Evolutionary conservation across 2,113 vertebrate species (phyloP).

Genomic region (Strix aluco): DNA sequence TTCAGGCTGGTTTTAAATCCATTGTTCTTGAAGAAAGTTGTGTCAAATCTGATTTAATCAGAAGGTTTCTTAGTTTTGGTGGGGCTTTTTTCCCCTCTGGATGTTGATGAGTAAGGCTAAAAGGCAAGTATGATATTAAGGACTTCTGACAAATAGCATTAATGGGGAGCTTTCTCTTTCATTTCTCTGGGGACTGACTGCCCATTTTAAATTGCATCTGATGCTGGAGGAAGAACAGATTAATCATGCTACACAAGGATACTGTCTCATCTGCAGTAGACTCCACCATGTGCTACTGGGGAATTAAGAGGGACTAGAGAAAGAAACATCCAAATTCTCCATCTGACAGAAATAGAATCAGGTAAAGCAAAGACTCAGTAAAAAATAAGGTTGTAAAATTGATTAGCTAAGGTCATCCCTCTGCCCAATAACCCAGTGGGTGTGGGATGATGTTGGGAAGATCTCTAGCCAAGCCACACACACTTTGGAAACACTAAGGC

Average conservation of each 20-base stretch:
- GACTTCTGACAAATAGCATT: background rate
- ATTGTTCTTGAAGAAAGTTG: background rate
- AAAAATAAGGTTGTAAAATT: background rate
- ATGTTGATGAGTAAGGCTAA: background rate
- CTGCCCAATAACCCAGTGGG: background rate
- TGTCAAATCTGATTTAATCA: slow-evolving; percentile 2
- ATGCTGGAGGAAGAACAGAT: background rate
- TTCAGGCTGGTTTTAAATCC: background rate
- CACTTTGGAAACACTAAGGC: background rate
- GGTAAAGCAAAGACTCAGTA: background rate
- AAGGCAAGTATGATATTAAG: background rate
- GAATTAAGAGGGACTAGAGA: background rate
- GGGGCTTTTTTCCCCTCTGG: background rate
- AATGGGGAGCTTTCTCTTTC: background rate
- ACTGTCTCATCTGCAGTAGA: background rate
- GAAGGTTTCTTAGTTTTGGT: background rate
- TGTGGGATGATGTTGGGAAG: accelerated
- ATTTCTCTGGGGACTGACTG: background rate
- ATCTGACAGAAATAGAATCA: background rate
- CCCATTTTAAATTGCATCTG: background rate
- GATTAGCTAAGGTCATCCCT: background rate
- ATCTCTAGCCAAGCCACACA: background rate
- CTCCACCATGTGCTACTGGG: background rate
- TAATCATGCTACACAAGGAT: background rate
- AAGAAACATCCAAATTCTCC: background rate